Evolutionary conservation across 2,797 vertebrate genomes (phyloP), one percentile per base, ranked within the genome.

Genomic region (Malacoctenus gilli): DNA sequence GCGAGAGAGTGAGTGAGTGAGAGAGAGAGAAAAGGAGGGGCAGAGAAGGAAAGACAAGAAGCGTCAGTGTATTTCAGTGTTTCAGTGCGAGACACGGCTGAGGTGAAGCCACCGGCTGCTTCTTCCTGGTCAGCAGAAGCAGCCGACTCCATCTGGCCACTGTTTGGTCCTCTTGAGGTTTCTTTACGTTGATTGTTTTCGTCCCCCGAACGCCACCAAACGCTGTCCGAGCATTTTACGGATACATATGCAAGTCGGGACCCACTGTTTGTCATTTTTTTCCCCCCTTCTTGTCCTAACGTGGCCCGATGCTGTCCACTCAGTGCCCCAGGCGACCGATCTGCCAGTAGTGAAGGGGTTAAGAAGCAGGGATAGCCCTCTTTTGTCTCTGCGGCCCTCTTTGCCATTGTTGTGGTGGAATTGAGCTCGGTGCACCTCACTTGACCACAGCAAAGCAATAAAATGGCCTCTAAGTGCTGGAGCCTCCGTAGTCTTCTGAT

Each of bases 401-500:
- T 84, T 90, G 86, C 89, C 83, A 92, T 92, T 92, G 91, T 92
- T 92, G 89, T 77, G 85, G 82, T 85, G 90, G 89, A 90, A 91
- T 89, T 92, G 91, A 92, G 90, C 89, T 90, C 60, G 74, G 84
- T 89, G 90, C 89, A 90, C 91, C 91, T 92, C 92, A 92, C 91
- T 92, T 93, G 92, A 93, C 92, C 91, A 92, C 89, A 90, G 91
- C 88, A 85, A 89, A 89, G 91, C 89, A 91, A 89, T 91, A 91
- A 92, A 92, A 92, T 91, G 89, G 88, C 89, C 88, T 89, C 86
- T 91, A 88, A 91, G 88, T 91, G 86, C 88, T 85, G 75, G 40
- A 85, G 89, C 83, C 79, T 89, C 80, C 42, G 58, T 79, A 77
- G 78, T 85, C 79, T 79, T 88, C 78, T 84, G 82, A 88, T 86